These are phyloP conservation scores for Epinotia brunnichana DNA, from an alignment of 2,888 invertebrate species.

Conservation along the genomic window DNA sequence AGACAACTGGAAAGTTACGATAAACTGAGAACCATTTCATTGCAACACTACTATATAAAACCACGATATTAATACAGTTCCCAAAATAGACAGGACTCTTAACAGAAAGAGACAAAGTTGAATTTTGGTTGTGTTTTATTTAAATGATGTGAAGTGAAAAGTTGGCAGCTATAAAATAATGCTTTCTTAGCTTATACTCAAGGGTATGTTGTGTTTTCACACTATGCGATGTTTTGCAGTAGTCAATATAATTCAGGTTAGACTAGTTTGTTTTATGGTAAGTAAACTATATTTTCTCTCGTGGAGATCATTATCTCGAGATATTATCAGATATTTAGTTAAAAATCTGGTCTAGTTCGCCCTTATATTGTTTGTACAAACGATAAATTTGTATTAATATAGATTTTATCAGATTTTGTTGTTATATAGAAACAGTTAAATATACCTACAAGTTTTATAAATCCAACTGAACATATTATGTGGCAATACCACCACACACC, in stretches of 20 bases:
- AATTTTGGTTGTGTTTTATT: not conserved
- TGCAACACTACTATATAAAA: conserved; percentile 25
- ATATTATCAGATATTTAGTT: too few species aligned
- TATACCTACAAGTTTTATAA: too few species aligned
- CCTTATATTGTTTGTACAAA: too few species aligned
- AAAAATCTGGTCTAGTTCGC: too few species aligned
- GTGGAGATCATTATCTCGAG: too few species aligned
- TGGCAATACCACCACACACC: too few species aligned
- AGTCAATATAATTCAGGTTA: not conserved
- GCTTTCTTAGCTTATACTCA: conserved; percentile 24
- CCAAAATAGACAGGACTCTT: not conserved
- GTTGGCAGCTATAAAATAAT: conserved; percentile 27
- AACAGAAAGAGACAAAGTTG: not conserved
- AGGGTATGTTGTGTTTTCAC: conserved; percentile 6
- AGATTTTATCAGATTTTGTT: too few species aligned
- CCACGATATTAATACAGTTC: not conserved
- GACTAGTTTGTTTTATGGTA: not conserved
- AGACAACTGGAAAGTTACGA: conserved; percentile 4
- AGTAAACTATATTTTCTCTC: not conserved
- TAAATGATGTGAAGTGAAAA: not conserved
- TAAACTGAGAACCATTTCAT: conserved; percentile 21
- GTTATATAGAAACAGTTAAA: too few species aligned
- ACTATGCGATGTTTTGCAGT: conserved; percentile 8
- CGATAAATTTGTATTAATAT: too few species aligned
- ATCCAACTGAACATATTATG: too few species aligned